Percentiles rank a stretch among this genome's conserved stretches.
Conservation (phyloP, 2,113 vertebrate species). For the Poecilia latipinna region DNA sequence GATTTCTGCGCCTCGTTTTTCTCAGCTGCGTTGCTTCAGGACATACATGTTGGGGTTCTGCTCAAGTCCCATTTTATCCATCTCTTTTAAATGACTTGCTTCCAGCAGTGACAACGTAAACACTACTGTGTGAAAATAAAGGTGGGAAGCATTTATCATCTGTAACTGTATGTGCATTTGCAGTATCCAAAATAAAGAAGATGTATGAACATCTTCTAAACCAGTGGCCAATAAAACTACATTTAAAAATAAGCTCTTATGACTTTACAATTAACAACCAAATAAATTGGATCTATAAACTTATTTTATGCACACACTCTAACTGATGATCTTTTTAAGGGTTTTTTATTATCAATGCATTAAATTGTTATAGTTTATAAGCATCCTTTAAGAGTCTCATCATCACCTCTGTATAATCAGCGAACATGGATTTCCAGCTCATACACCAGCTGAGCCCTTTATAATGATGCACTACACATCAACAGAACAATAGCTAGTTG, state of each 20-base stretch:
- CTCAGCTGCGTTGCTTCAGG: constrained; percentile 22
- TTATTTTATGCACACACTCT: constrained; percentile 9
- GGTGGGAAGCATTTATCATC: neutral
- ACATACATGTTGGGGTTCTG: constrained; percentile 1
- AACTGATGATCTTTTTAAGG: constrained; percentile 10
- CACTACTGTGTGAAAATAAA: neutral
- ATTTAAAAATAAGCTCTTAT: constrained; percentile 6
- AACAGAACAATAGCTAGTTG: neutral
- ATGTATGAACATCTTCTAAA: neutral
- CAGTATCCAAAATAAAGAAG: neutral
- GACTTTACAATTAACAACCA: neutral
- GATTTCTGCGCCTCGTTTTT: constrained; percentile 32
- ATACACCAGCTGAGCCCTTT: constrained; percentile 37
- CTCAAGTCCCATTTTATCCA: constrained; percentile 16
- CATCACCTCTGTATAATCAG: constrained; percentile 24
- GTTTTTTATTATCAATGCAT: constrained; percentile 17
- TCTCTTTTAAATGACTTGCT: constrained; percentile 19
- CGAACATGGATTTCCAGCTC: constrained; percentile 7
- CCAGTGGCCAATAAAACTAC: constrained; percentile 4
- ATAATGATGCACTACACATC: constrained; percentile 7
- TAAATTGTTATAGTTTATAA: constrained; percentile 19
- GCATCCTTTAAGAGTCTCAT: constrained; percentile 18
- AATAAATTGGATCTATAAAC: constrained; percentile 15
- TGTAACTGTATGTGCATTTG: neutral
- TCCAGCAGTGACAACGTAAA: constrained; percentile 1